Evolutionary conservation across 30 jellyfish, hydroid and myxozoan genomes (phyloP).

Genomic region (Hydra vulgaris): DNA sequence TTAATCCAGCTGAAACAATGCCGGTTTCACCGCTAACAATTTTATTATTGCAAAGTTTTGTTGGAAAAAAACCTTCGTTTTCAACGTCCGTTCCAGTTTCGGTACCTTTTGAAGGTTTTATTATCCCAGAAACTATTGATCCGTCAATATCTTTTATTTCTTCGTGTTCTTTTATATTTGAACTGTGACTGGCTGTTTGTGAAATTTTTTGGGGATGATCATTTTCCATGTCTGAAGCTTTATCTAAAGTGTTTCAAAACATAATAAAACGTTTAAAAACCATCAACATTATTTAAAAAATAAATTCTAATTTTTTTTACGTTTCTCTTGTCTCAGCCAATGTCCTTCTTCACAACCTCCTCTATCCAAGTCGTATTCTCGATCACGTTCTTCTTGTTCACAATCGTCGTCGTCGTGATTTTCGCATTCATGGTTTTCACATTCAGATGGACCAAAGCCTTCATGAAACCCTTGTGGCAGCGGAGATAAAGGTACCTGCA

Average conservation of each 20-base stretch:
- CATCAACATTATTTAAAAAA: neutral
- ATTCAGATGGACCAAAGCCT: constrained; percentile 18
- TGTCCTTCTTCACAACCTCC: constrained; percentile 20
- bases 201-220: neutral
- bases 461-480: constrained; percentile 22
- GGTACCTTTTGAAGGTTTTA: neutral
- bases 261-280: neutral
- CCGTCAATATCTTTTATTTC: neutral
- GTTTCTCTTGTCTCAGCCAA: constrained; percentile 9
- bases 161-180: neutral
- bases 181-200: constrained; percentile 10
- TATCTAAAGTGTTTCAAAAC: neutral
- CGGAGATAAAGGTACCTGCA: constrained; percentile 18
- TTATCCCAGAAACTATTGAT: neutral
- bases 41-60: neutral
- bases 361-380: constrained; percentile 15
- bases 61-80: no score
- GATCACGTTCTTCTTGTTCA: constrained; percentile 15
- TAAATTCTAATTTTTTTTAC: neutral
- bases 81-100: no score
- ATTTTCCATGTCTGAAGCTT: neutral
- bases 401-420: constrained; percentile 11
- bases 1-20: neutral
- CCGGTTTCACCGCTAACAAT: neutral
- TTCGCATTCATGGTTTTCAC: neutral